Conservation (phyloP, 2,888 invertebrate species). For the Aplocera efformata region DNA sequence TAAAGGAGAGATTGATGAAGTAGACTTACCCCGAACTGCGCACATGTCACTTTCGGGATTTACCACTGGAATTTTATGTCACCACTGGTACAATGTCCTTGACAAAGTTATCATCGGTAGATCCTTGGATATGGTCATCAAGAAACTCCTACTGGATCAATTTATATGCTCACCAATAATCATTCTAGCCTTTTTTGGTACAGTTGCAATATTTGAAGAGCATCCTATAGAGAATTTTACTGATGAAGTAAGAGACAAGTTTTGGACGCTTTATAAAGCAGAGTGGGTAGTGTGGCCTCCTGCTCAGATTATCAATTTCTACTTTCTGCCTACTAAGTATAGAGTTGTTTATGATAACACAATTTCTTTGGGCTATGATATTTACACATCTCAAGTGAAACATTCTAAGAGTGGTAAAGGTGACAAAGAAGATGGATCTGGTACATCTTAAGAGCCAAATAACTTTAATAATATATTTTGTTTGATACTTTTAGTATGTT, state of each 20-base stretch:
- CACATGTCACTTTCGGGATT: conserved; percentile 90
- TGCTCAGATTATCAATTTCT: conserved; percentile 96
- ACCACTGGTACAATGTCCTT: conserved; percentile 91
- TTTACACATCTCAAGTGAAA: conserved; percentile 91
- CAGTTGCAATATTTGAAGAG: conserved; percentile 86
- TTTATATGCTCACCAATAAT: conserved; percentile 90
- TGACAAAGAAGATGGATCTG: conserved; percentile 1
- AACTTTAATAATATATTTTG: conserved; percentile 3
- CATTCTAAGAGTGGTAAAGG: conserved; percentile 61
- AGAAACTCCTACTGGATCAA: conserved; percentile 92
- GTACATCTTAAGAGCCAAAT: background rate
- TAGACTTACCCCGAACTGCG: conserved; percentile 82
- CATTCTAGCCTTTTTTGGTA: conserved; percentile 88
- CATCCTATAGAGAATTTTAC: conserved; percentile 81
- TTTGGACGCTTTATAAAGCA: conserved; percentile 88
- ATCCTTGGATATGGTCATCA: conserved; percentile 82
- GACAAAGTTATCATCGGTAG: conserved; percentile 87
- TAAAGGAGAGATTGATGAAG: conserved; percentile 74
- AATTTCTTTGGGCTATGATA: conserved; percentile 91
- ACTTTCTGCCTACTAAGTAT: conserved; percentile 88
- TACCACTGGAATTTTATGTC: conserved; percentile 89
- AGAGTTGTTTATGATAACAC: conserved; percentile 93
- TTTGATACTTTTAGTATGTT: conserved; percentile 5
- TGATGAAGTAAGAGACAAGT: conserved; percentile 86
- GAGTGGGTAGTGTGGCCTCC: conserved; percentile 97